Percentiles rank a stretch among this genome's conserved stretches.
Evolutionary conservation across 2,888 invertebrate genomes (phyloP).

Genomic region (Oxyscelio sp.): DNA sequence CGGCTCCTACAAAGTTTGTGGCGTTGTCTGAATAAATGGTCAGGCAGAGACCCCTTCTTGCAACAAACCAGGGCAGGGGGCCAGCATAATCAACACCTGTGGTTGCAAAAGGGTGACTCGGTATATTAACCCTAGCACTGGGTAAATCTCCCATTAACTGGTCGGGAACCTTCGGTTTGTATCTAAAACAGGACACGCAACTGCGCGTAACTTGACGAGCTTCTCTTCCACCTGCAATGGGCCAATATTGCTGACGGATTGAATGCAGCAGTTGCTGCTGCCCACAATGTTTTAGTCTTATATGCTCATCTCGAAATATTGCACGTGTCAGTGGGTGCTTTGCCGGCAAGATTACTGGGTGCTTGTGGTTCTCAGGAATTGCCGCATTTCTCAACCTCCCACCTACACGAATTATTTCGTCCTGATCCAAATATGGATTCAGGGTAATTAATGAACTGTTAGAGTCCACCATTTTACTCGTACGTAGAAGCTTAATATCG

Average conservation of each 20-base stretch:
- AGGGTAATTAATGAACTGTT: background rate
- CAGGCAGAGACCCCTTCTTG: background rate
- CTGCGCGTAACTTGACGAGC: slow-evolving; percentile 23
- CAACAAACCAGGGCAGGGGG: background rate
- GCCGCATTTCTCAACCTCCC: background rate
- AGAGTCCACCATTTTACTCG: slow-evolving; percentile 34
- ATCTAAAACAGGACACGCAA: slow-evolving; percentile 48
- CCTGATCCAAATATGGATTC: background rate
- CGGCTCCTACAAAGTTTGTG: background rate
- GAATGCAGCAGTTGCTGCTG: slow-evolving; percentile 3
- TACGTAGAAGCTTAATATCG: too few relatives aligned
- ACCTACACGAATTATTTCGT: slow-evolving; percentile 6
- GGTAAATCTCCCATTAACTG: slow-evolving; percentile 40
- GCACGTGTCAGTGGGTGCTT: background rate
- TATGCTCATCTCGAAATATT: slow-evolving; percentile 2
- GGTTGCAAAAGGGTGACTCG: slow-evolving; percentile 51
- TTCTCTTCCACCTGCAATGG: slow-evolving; percentile 19
- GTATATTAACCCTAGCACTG: slow-evolving; percentile 42
- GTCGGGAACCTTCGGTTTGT: slow-evolving; percentile 35
- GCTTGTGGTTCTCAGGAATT: background rate
- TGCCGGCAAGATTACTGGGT: background rate
- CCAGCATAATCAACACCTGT: background rate
- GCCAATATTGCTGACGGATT: slow-evolving; percentile 8
- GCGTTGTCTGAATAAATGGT: background rate
- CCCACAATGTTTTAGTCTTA: slow-evolving; percentile 5